Base-by-base conservation (phyloP, 2,113 vertebrate genomes). In the Datnioides undecimradiatus region DNA sequence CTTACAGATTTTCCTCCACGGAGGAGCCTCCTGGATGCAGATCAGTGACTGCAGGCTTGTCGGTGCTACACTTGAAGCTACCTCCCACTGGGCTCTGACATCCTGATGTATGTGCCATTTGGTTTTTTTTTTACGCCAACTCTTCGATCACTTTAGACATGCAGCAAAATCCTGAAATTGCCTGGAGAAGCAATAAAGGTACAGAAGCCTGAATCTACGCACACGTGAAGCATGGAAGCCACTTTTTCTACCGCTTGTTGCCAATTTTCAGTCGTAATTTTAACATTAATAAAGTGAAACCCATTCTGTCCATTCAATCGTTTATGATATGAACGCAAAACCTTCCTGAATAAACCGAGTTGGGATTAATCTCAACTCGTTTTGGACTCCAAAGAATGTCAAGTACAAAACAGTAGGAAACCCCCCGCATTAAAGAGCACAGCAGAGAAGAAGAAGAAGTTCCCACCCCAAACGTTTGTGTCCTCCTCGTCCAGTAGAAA, bases 341-440 rank as follows among this genome's bases (percentile, higher is more conserved):
- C 43, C 82, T 72, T 84, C 64, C 67, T 68, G 51, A 86, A 81
- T 57, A 58, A 81, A 59, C 40, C 4, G 27, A 69, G 65, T 29
- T 68, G 60, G 73, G 62, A 85, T 80, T 79, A 10, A 82, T 68
- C 74, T 62, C 54, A 80, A 80, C 84, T 62, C 51, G 13, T 14
- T 75, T 55, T 66, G 29, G 51, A 83, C 52, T 58, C 34, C 33
- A 65, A 41, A 82, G 79, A 84, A 69, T 68, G 55, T 89, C 48
- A 52, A 88, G 83, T 92, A 93, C 27, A 92, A 93, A 93, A 90
- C 33, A 45, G 89, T 92, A 93, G 76, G 88, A 92, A 92, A 92
- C 65, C 83, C 74, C 74, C 88, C 88, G 81, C 87, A 76, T 82
- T 67, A 74, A 76, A 88, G 79, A 87, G 48, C 79, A 79, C 80